phyloP scores from a whole-genome alignment of 2,888 invertebrate species.

The Cerastis leucographa region DNA sequence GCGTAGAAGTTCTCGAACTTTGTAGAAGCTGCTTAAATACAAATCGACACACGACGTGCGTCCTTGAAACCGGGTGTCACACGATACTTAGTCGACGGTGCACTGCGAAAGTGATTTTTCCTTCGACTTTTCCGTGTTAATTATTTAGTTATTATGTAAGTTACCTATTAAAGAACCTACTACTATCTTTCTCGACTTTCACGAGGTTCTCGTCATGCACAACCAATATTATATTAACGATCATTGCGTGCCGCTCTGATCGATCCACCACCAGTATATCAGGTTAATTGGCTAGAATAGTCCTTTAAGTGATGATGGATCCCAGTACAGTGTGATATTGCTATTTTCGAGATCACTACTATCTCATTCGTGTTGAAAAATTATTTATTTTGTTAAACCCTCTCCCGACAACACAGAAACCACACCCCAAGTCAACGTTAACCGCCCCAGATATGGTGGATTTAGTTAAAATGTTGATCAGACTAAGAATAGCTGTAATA shows the following conservation, averaged over 20 bases:
- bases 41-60: neutral
- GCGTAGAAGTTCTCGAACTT: neutral
- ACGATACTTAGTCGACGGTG: neutral
- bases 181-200: neutral
- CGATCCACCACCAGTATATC: too few species aligned
- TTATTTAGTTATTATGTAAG: neutral
- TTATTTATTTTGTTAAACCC: neutral
- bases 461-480: slow-evolving; percentile 69
- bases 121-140: neutral
- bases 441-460: slow-evolving; percentile 65
- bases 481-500: slow-evolving; percentile 66
- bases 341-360: too few species aligned
- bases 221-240: too few species aligned
- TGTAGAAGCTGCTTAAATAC: neutral
- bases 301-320: too few species aligned
- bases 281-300: too few species aligned
- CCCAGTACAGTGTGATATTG: too few species aligned
- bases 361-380: neutral
- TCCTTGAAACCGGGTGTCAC: neutral
- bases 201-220: too few species aligned
- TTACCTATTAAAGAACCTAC: neutral
- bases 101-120: neutral
- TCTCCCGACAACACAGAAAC: neutral
- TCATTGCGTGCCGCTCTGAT: too few species aligned
- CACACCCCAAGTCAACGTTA: slow-evolving; percentile 47